These are phyloP conservation scores for Urocynchramus pylzowi DNA, from an alignment of 2,113 vertebrate species.

Conservation along the genomic window DNA sequence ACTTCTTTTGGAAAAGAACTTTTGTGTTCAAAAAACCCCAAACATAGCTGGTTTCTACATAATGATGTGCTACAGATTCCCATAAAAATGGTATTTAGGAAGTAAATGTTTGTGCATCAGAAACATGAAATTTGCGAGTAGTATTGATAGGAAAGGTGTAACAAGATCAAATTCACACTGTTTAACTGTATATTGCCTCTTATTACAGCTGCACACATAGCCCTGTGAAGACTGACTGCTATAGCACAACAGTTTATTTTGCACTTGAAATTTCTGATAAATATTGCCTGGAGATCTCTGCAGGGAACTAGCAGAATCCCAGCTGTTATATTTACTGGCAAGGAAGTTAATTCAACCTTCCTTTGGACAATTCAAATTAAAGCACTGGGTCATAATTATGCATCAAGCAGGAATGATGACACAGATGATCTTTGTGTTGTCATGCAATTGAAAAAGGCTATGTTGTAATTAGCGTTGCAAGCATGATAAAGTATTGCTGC, in stretches of 20 bases:
- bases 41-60: background rate
- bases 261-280: constrained; percentile 69
- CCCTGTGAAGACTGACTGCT: background rate
- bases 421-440: constrained; percentile 16
- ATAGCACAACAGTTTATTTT: constrained; percentile 44
- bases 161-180: background rate
- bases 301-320: constrained; percentile 62
- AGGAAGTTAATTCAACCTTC: constrained; percentile 53
- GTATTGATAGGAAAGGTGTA: background rate
- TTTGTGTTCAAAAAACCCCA: background rate
- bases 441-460: background rate
- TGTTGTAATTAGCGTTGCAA: constrained; percentile 14
- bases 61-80: background rate
- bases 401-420: constrained; percentile 20
- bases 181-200: background rate
- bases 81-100: background rate
- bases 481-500: background rate
- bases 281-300: constrained; percentile 61
- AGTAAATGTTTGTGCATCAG: background rate
- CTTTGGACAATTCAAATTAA: constrained; percentile 54
- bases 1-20: background rate
- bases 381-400: constrained; percentile 23
- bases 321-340: constrained; percentile 64
- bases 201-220: background rate
- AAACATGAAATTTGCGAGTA: background rate